Percentiles rank a stretch among this genome's conserved stretches.
phyloP scores from a whole-genome alignment of 1,140 invertebrate species.

The Diuraphis noxia region DNA sequence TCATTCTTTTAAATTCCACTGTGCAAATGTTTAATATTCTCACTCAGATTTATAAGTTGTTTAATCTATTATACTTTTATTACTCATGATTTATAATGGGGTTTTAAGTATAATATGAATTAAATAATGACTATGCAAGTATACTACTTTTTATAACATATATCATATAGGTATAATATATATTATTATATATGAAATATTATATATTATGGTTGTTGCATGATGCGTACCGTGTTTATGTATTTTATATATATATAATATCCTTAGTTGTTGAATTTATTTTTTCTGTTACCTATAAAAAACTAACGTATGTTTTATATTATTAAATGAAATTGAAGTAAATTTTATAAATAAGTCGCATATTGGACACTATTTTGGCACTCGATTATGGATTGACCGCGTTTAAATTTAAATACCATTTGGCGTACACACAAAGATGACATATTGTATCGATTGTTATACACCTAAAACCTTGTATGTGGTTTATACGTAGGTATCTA shows the following conservation, averaged over 20 bases:
- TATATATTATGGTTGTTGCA: background rate
- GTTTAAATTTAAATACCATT: slow-evolving; percentile 51
- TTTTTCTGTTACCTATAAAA: background rate
- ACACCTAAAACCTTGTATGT: background rate
- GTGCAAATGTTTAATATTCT: background rate
- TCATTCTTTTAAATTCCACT: slow-evolving; percentile 6
- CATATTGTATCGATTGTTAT: slow-evolving; percentile 41
- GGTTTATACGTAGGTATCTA: background rate
- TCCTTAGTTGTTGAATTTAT: background rate
- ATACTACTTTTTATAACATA: background rate
- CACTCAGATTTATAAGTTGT: background rate
- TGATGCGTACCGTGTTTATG: background rate
- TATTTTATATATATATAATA: background rate
- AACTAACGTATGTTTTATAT: background rate
- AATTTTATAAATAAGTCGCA: slow-evolving; percentile 51
- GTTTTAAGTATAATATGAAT: background rate
- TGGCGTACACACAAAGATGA: slow-evolving; percentile 14
- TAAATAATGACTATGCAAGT: background rate
- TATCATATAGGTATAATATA: background rate
- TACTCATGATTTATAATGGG: background rate
- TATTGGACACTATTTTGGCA: slow-evolving; percentile 51
- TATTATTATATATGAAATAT: background rate
- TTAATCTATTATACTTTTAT: background rate
- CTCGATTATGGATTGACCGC: background rate
- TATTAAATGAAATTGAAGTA: slow-evolving; percentile 22